Percentiles rank a stretch among this genome's conserved stretches.
phyloP scores from a whole-genome alignment of 1,140 invertebrate species.

The Temnothorax nylanderi region DNA sequence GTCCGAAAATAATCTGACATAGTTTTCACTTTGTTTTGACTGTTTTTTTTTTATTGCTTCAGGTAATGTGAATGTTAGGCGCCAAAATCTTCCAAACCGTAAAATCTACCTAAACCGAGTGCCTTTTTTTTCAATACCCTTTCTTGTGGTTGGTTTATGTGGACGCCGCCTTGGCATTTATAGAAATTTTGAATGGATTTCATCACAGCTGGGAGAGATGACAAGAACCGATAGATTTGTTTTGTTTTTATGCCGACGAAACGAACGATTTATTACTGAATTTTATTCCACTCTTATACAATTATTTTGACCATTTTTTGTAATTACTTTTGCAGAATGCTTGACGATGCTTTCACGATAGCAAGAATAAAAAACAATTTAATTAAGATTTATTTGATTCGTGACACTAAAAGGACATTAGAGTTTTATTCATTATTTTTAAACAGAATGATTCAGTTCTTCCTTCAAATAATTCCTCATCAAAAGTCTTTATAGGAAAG shows the following conservation, averaged over 20 bases:
- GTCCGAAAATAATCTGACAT: not conserved
- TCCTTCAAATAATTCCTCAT: not conserved
- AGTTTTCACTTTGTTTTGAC: not conserved
- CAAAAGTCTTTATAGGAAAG: not conserved
- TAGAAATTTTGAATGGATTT: not conserved
- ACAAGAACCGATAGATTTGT: not conserved
- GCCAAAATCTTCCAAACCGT: not conserved
- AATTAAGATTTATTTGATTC: slow-evolving; percentile 2
- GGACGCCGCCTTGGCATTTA: not conserved
- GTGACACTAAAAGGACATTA: not conserved
- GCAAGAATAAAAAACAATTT: not conserved
- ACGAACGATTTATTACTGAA: not conserved
- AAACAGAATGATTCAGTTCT: not conserved
- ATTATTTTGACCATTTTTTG: not conserved
- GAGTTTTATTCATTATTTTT: not conserved
- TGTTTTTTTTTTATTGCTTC: not conserved
- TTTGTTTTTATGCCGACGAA: not conserved
- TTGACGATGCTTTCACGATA: not conserved
- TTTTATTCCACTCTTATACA: not conserved
- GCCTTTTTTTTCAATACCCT: not conserved
- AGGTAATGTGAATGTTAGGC: not conserved
- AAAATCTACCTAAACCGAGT: not conserved
- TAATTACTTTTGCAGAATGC: not conserved
- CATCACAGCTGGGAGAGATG: not conserved
- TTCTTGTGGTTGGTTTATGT: not conserved